Evolutionary conservation across 2,113 vertebrate genomes (phyloP).

Genomic region (Peromyscus californicus): DNA sequence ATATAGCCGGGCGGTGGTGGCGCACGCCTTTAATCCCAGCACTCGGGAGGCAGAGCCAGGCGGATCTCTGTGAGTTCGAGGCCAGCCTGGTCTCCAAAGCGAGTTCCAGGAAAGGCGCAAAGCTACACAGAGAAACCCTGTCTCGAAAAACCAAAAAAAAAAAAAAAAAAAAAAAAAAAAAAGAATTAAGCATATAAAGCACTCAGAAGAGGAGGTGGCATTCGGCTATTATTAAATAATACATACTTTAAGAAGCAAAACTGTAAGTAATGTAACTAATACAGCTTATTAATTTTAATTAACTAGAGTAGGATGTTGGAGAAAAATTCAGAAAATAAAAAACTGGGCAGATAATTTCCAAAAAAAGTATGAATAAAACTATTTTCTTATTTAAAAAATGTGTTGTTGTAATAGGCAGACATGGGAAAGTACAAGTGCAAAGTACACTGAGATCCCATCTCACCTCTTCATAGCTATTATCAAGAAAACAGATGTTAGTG

Average conservation of each 20-base stretch:
- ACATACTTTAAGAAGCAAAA: background rate
- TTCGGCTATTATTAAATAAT: background rate
- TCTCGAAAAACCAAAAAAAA: no score
- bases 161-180: no score
- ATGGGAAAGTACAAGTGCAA: background rate
- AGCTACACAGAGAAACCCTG: no score
- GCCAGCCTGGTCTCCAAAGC: no score
- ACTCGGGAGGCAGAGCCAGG: no score
- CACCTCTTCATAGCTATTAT: background rate
- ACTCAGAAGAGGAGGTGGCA: background rate
- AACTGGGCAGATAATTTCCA: background rate
- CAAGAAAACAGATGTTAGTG: background rate
- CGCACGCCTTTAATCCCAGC: no score
- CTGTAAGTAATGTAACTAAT: background rate
- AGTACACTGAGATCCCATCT: background rate
- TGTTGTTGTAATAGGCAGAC: background rate
- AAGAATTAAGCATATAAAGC: no score
- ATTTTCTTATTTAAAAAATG: background rate
- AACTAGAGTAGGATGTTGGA: background rate
- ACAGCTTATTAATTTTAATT: conserved; percentile 26
- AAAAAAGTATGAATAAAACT: conserved; percentile 20
- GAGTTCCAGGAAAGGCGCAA: no score
- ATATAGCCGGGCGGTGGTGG: no score
- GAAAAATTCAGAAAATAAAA: conserved; percentile 4
- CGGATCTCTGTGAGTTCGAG: no score